Evolutionary conservation across 2,113 vertebrate genomes (phyloP), one percentile per base, ranked within the genome.

Genomic region (Anoura caudifer): DNA sequence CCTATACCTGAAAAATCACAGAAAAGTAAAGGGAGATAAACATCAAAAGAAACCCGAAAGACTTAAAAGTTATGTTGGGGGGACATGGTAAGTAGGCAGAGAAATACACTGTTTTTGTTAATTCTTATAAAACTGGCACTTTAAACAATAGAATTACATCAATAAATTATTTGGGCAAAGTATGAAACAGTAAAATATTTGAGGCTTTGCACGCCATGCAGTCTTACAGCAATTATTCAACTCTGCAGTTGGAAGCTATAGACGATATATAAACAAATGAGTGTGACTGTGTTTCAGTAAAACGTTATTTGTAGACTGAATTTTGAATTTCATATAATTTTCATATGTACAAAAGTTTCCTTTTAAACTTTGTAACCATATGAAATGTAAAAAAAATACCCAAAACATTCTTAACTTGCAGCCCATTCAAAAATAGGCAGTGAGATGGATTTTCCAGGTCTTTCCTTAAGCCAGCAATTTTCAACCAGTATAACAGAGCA

Each of bases 1-100:
- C 36, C 28, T 83, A 17, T 88, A 41, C 80, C 59, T 88, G 41
- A 84, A 96, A 96, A 93, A 65, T 77, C 10, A 87, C 24, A 70
- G 33, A 72, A 61, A 92, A 73, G 36, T 87, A 87, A 50, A 52
- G 69, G 12, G 41, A 91, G 67, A 14, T 75, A 90, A 76, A 14
- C 38, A 69, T 81, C 38, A 73, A 73, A 81, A 85, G 63, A 80
- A 90, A 91, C 41, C 47, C 59, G 38, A 47, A 83, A 85, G 28
- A 83, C 33, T 72, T 90, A 89, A 92, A 59, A 81, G 26, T 70
- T 76, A 38, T 38, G 4, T 87, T 90, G 50, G 33, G 24, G 7
- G 7, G 54, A 81, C 22, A 92, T 22, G n/a, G 24, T 89, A 76
- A 65, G 4, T 91, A 3, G 11, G n/a, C 54, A 85, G 50, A 84